Evolutionary conservation across 2,888 invertebrate species (phyloP), one percentile per base, ranked within the genome.

Genomic region (Mimachlamys varia): DNA sequence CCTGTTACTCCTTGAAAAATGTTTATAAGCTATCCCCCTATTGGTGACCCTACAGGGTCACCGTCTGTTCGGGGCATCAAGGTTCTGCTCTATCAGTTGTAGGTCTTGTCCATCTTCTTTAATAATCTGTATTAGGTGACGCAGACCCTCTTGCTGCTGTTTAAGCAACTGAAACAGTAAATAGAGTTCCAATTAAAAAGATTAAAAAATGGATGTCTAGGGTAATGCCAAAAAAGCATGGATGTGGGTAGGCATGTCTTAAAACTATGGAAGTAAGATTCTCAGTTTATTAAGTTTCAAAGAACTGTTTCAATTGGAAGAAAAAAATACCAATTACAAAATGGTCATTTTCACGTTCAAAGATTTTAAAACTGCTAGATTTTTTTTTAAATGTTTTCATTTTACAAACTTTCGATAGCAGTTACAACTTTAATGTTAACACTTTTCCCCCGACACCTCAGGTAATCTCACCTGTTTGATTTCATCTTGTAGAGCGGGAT

Each of bases 131-230:
- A 99, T 98, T 37, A 99, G 97, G 95, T 98, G 98, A 50, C 98
- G 97, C 97, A 99, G 98, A 0, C 99, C 99, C 92, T 98, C 98
- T 96, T 99, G 99, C 95, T 99, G 98, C 97, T 98, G 98, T 88
- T 97, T 97, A 91, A 99, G 97, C 97, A 98, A 98, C 97, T 98
- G 94, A 49, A 95, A 95, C 89, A 88, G 93, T 87, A 89, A 89
- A 37, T 19, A 90, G 37, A 44, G 44, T 17, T 19, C 58, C 37
- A 37, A 50, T 38, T 38, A 88, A 12, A 12, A 44, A 44, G 7
- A 44, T 7, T 44, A 44, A 7, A 44, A 44, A 44, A 44, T 44
- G 44, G 7, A 44, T 44, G 7, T 44, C 44, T 44, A 5, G 44
- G 44, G 4, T 44, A 44, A 44, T 7, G 44, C 7, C 44, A 44